A percentile compares a stretch with the other conserved stretches of the same genome.
Conservation (phyloP, 2,888 invertebrate species). For the Tortrix viridana region DNA sequence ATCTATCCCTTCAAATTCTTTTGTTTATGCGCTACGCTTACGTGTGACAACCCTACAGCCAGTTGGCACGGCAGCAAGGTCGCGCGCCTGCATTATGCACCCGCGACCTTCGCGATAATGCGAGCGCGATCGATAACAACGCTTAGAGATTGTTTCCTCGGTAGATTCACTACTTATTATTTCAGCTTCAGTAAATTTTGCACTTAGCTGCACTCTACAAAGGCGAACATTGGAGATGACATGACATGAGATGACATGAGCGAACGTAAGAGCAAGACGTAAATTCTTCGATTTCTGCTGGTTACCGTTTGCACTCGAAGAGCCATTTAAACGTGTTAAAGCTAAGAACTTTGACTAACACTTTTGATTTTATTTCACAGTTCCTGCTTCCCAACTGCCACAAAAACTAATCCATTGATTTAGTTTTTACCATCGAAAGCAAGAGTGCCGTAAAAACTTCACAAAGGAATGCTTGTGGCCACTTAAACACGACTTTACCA, state of each 20-base stretch:
- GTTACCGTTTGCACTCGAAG: background rate
- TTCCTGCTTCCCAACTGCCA: constrained; percentile 4
- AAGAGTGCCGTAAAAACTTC: constrained; percentile 51
- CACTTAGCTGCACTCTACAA: too few species aligned
- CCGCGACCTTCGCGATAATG: constrained; percentile 2
- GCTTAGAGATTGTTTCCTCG: constrained; percentile 2
- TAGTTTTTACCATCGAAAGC: constrained; percentile 44
- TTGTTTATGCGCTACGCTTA: background rate
- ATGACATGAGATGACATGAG: too few species aligned
- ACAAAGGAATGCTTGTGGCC: constrained; percentile 47
- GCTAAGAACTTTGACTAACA: constrained; percentile 6
- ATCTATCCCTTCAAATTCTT: too few species aligned
- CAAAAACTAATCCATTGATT: constrained; percentile 42
- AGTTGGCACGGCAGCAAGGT: constrained; percentile 10
- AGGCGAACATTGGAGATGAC: too few species aligned
- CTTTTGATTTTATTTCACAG: constrained; percentile 33
- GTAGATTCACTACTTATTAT: background rate
- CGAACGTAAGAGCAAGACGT: too few species aligned
- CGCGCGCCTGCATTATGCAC: constrained; percentile 4
- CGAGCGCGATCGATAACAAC: constrained; percentile 4
- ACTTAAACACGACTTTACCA: constrained; percentile 52
- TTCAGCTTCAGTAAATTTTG: too few species aligned
- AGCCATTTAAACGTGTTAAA: background rate
- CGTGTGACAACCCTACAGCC: background rate
- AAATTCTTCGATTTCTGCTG: too few species aligned